Conservation (phyloP, 2,888 invertebrate species). For the Sphaeridia pumilis region DNA sequence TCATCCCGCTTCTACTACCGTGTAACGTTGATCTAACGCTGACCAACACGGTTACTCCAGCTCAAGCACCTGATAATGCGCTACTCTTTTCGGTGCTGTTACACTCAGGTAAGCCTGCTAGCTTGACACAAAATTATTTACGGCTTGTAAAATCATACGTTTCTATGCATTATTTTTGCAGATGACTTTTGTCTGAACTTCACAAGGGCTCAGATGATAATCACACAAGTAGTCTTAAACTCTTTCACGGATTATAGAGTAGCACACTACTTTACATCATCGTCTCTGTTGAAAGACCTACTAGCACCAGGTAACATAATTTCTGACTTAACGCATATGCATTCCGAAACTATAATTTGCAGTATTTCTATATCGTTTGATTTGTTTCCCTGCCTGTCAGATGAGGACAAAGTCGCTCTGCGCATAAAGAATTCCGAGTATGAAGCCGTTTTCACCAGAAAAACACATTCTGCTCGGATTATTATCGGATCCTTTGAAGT, state of each 20-base stretch:
- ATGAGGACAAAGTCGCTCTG: constrained; percentile 8
- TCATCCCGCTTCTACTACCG: too few relatives aligned
- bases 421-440: constrained; percentile 4
- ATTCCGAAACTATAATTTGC: too few relatives aligned
- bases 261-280: constrained; percentile 19
- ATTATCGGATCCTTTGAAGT: too few relatives aligned
- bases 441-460: constrained; percentile 10
- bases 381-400: background rate
- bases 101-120: too few relatives aligned
- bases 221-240: constrained; percentile 13
- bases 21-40: too few relatives aligned
- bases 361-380: background rate
- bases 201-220: constrained; percentile 18
- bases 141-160: too few relatives aligned
- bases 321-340: too few relatives aligned
- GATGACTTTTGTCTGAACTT: constrained; percentile 16
- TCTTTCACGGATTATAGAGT: constrained; percentile 19
- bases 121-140: too few relatives aligned
- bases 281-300: constrained; percentile 21
- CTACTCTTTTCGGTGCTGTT: too few relatives aligned
- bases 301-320: too few relatives aligned
- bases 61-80: too few relatives aligned
- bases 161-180: background rate
- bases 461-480: constrained; percentile 5
- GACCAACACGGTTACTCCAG: too few relatives aligned